Evolutionary conservation across 2,888 invertebrate genomes (phyloP), one percentile per base, ranked within the genome.

Genomic region (Coelopa pilipes): DNA sequence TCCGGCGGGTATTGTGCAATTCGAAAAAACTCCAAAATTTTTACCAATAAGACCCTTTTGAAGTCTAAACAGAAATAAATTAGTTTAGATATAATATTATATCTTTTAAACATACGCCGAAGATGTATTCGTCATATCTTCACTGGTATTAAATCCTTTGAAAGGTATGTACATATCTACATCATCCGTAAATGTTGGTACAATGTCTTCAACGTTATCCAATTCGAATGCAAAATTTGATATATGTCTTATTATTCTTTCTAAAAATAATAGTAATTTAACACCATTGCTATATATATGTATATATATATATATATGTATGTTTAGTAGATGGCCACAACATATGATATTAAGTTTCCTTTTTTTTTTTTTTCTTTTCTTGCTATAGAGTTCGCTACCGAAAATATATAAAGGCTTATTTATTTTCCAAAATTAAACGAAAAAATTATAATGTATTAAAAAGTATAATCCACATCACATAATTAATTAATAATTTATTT

Each of bases 121-220:
- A 2, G 78, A 77, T 11, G 76, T 74, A 12, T 66, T 24, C 11
- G 75, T 68, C 59, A 76, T 76, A 59, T 77, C 72, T 53, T 57
- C 34, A 11, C 53, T 71, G 3, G 47, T 49, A 53, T 70, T 71
- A 62, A 76, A 78, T 7, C 77, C 78, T 67, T 76, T 77, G 59
- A 66, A 75, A 10, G 78, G 78, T 19, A 74, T 62, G 17, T 55
- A 69, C 45, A 72, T 72, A 50, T 15, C 72, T 19, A 63, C 21
- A 2, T 46, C 24, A 50, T 74, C 46, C 1, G 0, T 12, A 57
- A 21, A 60, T n/a, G 59, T 73, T 4, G 74, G 69, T 10, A 34
- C 70, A 17, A 74, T 19, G 49, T 74, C 21, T 5, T 70, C 70
- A 21, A 66, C 55, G 21, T 46, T 47, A 17, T 70, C 72, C 15